Percentiles rank a stretch among this genome's conserved stretches.
These are phyloP conservation scores for Bombus cullumanus DNA, from an alignment of 1,140 invertebrate species.

Conservation along the genomic window DNA sequence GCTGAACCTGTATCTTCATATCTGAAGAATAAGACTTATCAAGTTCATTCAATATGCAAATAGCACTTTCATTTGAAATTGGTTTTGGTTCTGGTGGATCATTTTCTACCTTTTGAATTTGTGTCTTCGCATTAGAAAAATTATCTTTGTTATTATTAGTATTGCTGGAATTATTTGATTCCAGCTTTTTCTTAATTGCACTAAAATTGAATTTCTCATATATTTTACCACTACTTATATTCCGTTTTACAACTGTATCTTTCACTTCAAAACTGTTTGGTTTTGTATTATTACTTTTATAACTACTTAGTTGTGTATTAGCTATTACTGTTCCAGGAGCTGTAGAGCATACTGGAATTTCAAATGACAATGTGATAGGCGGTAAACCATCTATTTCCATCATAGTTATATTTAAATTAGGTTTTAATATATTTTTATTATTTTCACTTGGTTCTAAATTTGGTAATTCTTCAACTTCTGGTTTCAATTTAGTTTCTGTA, in stretches of 20 bases:
- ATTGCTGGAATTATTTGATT: neutral
- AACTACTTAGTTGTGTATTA: neutral
- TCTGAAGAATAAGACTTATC: neutral
- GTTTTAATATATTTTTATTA: neutral
- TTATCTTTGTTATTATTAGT: neutral
- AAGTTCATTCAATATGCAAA: neutral
- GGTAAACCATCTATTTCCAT: slow-evolving; percentile 54
- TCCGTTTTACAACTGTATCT: neutral
- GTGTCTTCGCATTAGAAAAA: neutral
- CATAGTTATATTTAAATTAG: slow-evolving; percentile 21
- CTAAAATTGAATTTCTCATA: slow-evolving; percentile 51
- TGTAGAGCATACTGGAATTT: neutral
- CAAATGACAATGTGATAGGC: slow-evolving; percentile 45
- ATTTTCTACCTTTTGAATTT: neutral
- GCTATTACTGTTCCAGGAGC: neutral
- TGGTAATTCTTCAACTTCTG: neutral
- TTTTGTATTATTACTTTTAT: neutral
- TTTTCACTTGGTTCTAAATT: neutral
- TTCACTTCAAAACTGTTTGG: neutral
- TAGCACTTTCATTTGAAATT: neutral
- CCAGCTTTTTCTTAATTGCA: slow-evolving; percentile 32
- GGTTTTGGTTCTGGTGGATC: neutral
- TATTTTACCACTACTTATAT: slow-evolving; percentile 27
- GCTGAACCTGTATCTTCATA: neutral
- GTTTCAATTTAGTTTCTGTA: neutral